A percentile compares a stretch with the other conserved stretches of the same genome.
These are phyloP conservation scores for Enteromius mattozi DNA, from an alignment of 2,797 vertebrate species.

Conservation along the genomic window DNA sequence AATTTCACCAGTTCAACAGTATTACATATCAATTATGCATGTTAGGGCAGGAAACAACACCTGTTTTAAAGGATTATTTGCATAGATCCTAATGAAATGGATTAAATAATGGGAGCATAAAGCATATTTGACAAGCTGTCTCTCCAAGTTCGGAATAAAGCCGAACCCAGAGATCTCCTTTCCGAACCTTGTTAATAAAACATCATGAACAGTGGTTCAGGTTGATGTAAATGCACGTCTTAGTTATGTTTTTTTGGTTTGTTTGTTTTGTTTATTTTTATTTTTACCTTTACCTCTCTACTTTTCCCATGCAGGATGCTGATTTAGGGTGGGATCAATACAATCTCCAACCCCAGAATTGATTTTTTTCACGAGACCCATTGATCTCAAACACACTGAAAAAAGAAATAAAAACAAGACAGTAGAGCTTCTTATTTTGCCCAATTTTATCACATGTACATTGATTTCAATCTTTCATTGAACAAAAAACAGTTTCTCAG, in stretches of 20 bases:
- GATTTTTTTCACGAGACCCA: slow-evolving; percentile 76
- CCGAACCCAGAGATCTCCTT: too few relatives aligned
- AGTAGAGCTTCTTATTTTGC: slow-evolving; percentile 57
- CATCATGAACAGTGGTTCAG: not conserved
- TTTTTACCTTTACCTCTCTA: slow-evolving; percentile 54
- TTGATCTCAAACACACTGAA: slow-evolving; percentile 78
- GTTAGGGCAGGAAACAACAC: not conserved
- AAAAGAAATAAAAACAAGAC: slow-evolving; percentile 59
- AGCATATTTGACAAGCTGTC: too few relatives aligned
- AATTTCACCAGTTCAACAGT: slow-evolving; percentile 1
- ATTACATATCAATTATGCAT: not conserved
- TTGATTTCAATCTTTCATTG: slow-evolving; percentile 36
- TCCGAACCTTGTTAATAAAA: too few relatives aligned
- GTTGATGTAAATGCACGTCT: not conserved
- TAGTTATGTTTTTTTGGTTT: slow-evolving; percentile 46
- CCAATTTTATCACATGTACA: slow-evolving; percentile 31
- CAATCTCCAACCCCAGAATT: slow-evolving; percentile 77
- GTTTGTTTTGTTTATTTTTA: not conserved
- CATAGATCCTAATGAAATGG: not conserved
- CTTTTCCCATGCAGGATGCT: slow-evolving; percentile 72
- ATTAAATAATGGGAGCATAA: not conserved
- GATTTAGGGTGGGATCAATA: slow-evolving; percentile 77
- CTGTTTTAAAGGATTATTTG: not conserved
- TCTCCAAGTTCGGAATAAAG: too few relatives aligned
- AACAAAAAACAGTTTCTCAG: not conserved